Percentiles rank a stretch among this genome's conserved stretches.
Evolutionary conservation across 2,888 invertebrate species (phyloP).

Genomic region (Trichogramma dendrolimi): DNA sequence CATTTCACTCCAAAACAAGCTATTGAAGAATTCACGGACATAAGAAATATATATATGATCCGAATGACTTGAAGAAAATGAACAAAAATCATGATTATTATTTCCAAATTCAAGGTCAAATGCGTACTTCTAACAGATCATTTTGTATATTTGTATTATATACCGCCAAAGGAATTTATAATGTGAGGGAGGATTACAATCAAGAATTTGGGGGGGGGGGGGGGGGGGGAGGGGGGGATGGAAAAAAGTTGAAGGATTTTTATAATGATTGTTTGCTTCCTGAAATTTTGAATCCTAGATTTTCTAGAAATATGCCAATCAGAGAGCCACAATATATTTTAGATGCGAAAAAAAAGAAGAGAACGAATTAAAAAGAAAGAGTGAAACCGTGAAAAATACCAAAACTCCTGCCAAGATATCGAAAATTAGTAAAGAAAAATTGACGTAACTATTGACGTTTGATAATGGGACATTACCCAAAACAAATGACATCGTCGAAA

Average conservation of each 20-base stretch:
- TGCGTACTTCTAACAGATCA: constrained; percentile 14
- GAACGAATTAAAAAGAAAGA: neutral
- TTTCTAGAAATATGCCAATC: neutral
- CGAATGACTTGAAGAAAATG: neutral
- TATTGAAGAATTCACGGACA: neutral
- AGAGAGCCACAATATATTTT: constrained; percentile 1
- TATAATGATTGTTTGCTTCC: neutral
- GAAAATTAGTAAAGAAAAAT: neutral
- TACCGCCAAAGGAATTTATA: constrained; percentile 8
- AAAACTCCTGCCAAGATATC: neutral
- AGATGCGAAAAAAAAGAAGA: neutral
- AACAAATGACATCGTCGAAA: too few species aligned
- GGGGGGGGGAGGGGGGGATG: too few species aligned
- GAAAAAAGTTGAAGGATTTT: neutral
- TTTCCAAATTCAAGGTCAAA: constrained; percentile 24
- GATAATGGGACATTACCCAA: too few species aligned
- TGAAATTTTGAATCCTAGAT: neutral
- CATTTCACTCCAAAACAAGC: constrained; percentile 10
- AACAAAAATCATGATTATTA: constrained; percentile 18
- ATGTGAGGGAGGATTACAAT: constrained; percentile 7
- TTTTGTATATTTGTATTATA: constrained; percentile 18
- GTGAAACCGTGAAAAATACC: neutral
- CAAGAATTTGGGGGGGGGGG: neutral
- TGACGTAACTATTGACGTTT: neutral
- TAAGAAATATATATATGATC: constrained; percentile 14